These are phyloP conservation scores for Melanotaenia duboulayi DNA, from an alignment of 2,113 vertebrate genomes.

Conservation along the genomic window DNA sequence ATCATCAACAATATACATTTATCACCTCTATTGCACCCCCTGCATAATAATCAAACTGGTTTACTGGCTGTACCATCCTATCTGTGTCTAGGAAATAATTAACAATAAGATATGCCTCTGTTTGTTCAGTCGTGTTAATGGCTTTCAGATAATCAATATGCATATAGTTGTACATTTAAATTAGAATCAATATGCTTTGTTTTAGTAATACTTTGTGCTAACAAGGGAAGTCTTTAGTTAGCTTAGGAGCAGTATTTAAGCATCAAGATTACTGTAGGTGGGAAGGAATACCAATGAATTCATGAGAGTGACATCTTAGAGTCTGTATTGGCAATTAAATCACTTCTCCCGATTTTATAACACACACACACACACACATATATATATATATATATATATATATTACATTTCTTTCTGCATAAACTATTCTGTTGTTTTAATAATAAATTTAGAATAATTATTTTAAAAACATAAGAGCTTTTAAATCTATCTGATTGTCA, in stretches of 20 bases:
- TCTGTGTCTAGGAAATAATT: slow-evolving; percentile 60
- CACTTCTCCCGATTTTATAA: too few species aligned
- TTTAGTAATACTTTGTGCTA: slow-evolving; percentile 71
- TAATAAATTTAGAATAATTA: slow-evolving; percentile 36
- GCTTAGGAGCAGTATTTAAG: slow-evolving; percentile 58
- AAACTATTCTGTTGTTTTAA: slow-evolving; percentile 4
- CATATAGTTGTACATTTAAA: slow-evolving; percentile 76
- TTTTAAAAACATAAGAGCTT: slow-evolving; percentile 41
- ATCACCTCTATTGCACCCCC: slow-evolving; percentile 10
- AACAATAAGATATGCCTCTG: slow-evolving; percentile 60
- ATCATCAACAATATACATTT: slow-evolving; percentile 57
- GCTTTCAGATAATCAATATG: slow-evolving; percentile 79
- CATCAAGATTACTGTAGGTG: slow-evolving; percentile 37
- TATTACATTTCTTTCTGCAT: slow-evolving; percentile 7
- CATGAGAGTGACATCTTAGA: slow-evolving; percentile 23
- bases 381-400: too few species aligned
- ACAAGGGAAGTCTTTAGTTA: slow-evolving; percentile 61
- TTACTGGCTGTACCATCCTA: slow-evolving; percentile 26
- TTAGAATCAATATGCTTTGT: slow-evolving; percentile 70
- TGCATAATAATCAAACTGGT: slow-evolving; percentile 36
- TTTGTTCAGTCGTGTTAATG: slow-evolving; percentile 62
- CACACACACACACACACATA: too few species aligned
- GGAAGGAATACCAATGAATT: slow-evolving; percentile 29
- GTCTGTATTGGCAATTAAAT: too few species aligned
- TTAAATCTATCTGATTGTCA: slow-evolving; percentile 56